Conservation (phyloP, 2,113 vertebrate genomes). For the Labeo rohita region DNA sequence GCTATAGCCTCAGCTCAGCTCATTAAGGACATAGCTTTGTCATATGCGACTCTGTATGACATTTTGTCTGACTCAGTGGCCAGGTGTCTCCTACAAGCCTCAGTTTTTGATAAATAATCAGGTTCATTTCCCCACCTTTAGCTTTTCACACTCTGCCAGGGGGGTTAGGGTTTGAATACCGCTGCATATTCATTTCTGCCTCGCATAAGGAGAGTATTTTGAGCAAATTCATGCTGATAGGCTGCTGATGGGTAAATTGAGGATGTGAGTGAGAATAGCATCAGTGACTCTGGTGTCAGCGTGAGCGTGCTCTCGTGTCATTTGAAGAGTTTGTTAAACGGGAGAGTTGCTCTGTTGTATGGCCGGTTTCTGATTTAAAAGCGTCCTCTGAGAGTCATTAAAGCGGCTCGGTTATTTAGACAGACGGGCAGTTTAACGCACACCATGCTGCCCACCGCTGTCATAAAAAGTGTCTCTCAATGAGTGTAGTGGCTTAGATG, state of each 20-base stretch:
- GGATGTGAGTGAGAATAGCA: slow-evolving; percentile 44
- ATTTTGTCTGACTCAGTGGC: background rate
- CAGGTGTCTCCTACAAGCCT: background rate
- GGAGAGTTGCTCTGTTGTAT: slow-evolving; percentile 58
- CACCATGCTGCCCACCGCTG: slow-evolving; percentile 55
- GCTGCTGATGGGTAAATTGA: slow-evolving; percentile 42
- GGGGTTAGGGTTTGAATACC: background rate
- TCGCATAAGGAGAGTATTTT: background rate
- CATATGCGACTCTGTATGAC: background rate
- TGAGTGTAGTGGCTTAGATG: slow-evolving; percentile 13
- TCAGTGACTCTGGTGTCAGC: slow-evolving; percentile 42
- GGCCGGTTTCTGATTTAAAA: slow-evolving; percentile 73
- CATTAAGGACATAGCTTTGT: slow-evolving; percentile 13
- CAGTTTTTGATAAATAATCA: slow-evolving; percentile 13
- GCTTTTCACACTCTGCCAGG: slow-evolving; percentile 18
- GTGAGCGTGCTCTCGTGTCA: background rate
- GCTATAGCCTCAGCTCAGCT: background rate
- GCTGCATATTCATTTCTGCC: slow-evolving; percentile 40
- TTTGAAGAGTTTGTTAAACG: slow-evolving; percentile 49
- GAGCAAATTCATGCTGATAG: slow-evolving; percentile 31
- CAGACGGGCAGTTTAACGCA: slow-evolving; percentile 59
- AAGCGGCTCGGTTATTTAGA: slow-evolving; percentile 76
- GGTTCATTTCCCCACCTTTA: slow-evolving; percentile 34
- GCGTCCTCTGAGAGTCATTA: slow-evolving; percentile 83
- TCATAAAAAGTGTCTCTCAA: slow-evolving; percentile 42